phyloP scores from a whole-genome alignment of 2,888 invertebrate genomes.

The Bellardia bayeri region DNA sequence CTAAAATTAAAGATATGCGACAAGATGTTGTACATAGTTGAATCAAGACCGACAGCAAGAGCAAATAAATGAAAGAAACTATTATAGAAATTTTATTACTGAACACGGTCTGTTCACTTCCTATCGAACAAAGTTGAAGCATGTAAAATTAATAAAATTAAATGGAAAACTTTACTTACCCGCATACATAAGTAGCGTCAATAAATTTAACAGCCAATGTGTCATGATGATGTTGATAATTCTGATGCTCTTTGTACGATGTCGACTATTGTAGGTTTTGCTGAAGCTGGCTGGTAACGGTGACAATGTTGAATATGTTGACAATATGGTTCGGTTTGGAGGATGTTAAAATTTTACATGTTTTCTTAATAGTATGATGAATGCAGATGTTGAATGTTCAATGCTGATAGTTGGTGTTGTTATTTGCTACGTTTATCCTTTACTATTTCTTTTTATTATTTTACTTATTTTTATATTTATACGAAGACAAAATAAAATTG shows the following conservation, averaged over 20 bases:
- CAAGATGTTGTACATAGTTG: neutral
- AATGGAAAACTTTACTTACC: slow-evolving; percentile 72
- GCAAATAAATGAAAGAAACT: neutral
- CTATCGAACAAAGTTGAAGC: neutral
- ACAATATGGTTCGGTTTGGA: slow-evolving; percentile 21
- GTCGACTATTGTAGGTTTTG: slow-evolving; percentile 2
- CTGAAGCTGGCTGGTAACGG: neutral
- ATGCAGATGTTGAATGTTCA: slow-evolving; percentile 48
- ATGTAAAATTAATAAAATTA: slow-evolving; percentile 60
- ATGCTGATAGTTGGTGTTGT: neutral
- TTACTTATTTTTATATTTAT: slow-evolving; percentile 1
- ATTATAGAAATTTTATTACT: slow-evolving; percentile 8
- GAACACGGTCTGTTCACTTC: slow-evolving; percentile 11
- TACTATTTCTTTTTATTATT: neutral
- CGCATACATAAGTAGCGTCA: slow-evolving; percentile 74
- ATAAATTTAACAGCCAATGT: slow-evolving; percentile 76
- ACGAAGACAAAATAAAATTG: neutral
- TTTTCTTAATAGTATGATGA: slow-evolving; percentile 42
- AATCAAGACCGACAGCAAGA: neutral
- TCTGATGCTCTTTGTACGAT: slow-evolving; percentile 16
- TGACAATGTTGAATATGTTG: slow-evolving; percentile 36
- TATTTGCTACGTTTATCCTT: slow-evolving; percentile 9
- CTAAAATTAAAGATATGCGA: neutral
- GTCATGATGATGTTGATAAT: slow-evolving; percentile 72
- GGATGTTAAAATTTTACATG: slow-evolving; percentile 32